Conservation (phyloP, 2,888 invertebrate genomes). For the Scelioninae gen. 1 region DNA sequence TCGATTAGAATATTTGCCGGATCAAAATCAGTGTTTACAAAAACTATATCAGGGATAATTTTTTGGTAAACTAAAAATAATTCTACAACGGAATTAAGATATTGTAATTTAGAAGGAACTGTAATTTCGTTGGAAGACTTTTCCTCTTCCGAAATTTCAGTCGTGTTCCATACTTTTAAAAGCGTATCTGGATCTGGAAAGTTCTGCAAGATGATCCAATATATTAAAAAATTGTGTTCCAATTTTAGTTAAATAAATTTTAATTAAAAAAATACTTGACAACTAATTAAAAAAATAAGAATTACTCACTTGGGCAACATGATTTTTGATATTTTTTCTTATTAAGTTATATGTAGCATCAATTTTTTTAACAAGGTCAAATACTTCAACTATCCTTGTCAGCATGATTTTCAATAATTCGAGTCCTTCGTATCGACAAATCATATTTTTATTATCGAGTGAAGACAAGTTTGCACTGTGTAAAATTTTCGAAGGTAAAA, state of each 20-base stretch:
- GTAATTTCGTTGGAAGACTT: constrained; percentile 56
- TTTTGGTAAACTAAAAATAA: constrained; percentile 86
- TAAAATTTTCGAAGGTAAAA: constrained; percentile 85
- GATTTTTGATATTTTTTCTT: constrained; percentile 72
- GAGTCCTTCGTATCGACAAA: constrained; percentile 81
- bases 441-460: constrained; percentile 74
- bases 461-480: constrained; percentile 80
- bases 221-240: not conserved
- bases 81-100: constrained; percentile 84
- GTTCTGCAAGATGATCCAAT: constrained; percentile 71
- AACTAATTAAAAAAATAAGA: too few species aligned
- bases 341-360: constrained; percentile 66
- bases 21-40: constrained; percentile 67
- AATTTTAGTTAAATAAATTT: not conserved
- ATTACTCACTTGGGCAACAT: constrained; percentile 74
- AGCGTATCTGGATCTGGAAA: constrained; percentile 81
- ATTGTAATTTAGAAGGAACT: constrained; percentile 72
- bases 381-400: constrained; percentile 82
- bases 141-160: constrained; percentile 64
- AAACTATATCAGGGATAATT: constrained; percentile 85
- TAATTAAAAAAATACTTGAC: not conserved
- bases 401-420: constrained; percentile 84
- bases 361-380: constrained; percentile 58
- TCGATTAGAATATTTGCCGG: constrained; percentile 72
- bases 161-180: constrained; percentile 80